Conservation (phyloP, 35 echinoderm and acorn worm species). For the Ophiothrix spiculata region DNA sequence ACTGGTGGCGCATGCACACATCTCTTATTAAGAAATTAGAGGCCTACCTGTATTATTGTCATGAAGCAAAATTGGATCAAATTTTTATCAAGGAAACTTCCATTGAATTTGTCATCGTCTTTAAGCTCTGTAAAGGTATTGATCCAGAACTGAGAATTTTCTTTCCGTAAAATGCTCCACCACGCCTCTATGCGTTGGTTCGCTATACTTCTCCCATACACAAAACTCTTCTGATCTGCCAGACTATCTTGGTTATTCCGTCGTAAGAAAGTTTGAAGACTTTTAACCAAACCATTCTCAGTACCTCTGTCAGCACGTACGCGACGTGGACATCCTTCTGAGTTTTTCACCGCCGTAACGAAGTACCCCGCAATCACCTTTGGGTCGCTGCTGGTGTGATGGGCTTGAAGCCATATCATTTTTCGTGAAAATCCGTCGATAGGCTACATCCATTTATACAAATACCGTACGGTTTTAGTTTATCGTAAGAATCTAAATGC, state of each 20-base stretch:
- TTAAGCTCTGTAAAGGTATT: conserved; percentile 57
- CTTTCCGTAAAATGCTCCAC: conserved; percentile 70
- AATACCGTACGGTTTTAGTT: conserved; percentile 66
- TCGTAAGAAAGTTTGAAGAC: conserved; percentile 31
- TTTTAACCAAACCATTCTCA: conserved; percentile 13
- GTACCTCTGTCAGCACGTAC: conserved; percentile 19
- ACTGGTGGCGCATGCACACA: no score
- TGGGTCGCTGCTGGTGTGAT: conserved; percentile 14
- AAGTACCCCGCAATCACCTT: conserved; percentile 12
- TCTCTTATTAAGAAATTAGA: no score
- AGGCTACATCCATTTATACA: conserved; percentile 57
- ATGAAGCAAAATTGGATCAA: no score
- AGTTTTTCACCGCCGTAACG: not conserved
- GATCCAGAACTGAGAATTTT: conserved; percentile 71
- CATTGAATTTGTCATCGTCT: no score
- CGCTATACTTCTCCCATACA: conserved; percentile 55
- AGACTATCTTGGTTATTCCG: conserved; percentile 46
- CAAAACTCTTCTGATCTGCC: conserved; percentile 63
- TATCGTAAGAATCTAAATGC: conserved; percentile 77
- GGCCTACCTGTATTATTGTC: no score
- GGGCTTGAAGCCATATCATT: conserved; percentile 18
- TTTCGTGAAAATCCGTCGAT: conserved; percentile 17
- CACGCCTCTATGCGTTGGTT: conserved; percentile 70
- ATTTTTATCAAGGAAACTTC: no score
- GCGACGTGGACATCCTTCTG: conserved; percentile 4